phyloP scores from a whole-genome alignment of 2,888 invertebrate species.

The Tenthredo livida region DNA sequence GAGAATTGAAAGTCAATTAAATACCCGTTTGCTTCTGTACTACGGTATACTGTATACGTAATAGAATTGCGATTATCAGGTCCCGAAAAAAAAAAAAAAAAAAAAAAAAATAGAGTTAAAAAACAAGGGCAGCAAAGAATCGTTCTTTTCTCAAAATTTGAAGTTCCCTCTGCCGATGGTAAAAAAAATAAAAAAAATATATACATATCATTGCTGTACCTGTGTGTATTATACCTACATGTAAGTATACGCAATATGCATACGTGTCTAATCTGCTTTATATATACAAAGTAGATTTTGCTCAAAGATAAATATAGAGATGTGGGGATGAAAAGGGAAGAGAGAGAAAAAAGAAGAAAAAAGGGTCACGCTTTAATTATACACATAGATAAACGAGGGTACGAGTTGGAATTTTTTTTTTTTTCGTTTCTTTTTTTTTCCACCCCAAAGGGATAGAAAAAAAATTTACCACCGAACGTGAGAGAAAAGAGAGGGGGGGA shows the following conservation, averaged over 20 bases:
- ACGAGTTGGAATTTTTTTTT: not conserved
- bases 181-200: too few species aligned
- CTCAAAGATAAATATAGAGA: not conserved
- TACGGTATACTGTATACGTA: not conserved
- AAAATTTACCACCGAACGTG: not conserved
- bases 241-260: not conserved
- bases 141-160: not conserved
- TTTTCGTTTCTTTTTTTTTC: not conserved
- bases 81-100: not conserved
- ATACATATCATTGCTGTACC: too few species aligned
- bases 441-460: not conserved
- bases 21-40: not conserved
- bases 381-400: conserved; percentile 12
- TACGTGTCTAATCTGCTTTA: not conserved
- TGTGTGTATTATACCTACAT: not conserved
- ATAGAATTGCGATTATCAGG: not conserved
- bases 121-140: not conserved
- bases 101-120: not conserved
- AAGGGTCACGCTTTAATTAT: conserved; percentile 1
- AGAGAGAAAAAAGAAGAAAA: not conserved
- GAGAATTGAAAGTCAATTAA: conserved; percentile 35
- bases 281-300: conserved; percentile 3
- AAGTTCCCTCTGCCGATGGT: not conserved
- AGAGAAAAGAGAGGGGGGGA: not conserved
- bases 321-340: not conserved